Evolutionary conservation across 2,797 vertebrate genomes (phyloP), one percentile per base, ranked within the genome.

Genomic region (Astyanax mexicanus): DNA sequence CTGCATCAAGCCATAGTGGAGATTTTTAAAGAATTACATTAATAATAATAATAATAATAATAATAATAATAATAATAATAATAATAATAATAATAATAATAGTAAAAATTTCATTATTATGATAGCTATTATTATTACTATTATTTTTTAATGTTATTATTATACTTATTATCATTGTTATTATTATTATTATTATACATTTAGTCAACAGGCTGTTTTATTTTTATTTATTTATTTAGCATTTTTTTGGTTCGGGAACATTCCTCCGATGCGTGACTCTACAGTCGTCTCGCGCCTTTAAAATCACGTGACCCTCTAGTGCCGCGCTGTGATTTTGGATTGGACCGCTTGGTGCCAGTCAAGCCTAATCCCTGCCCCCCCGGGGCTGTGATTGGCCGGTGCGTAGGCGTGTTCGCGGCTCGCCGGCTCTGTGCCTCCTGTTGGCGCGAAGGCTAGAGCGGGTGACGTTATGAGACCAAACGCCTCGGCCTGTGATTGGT

Each of bases 311-410:
- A 69, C 73, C 80, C 61, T 51, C 73, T 80, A 88, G 82, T 94
- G 93, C 93, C 93, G 93, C 93, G 93, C 92, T 94, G 93, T 94
- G 93, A 94, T 90, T 94, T 94, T 93, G 88, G 89, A 94, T 93
- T 94, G 93, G 93, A 81, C 37, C 15, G 15, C 32, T 44, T 60
- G 54, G 37, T 37, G 29, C 25, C 65, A 52, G 27, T 77, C 6
- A 0, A n/a, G 62, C 51, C 32, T 3, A 9, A 11, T 10, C 35
- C 29, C 15, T n/a, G 29, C 40, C 9, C 15, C 17, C 27, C 45
- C 11, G 52, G 29, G 61, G n/a, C 45, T 9, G 6, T 79, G 84
- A 92, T 93, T 94, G 91, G 93, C 77, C 82, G 2, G 0, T 12
- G 17, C 83, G 92, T 93, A 89, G 93, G 92, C 84, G 93, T 93